Conservation (phyloP, 2,888 invertebrate genomes). For the Pecten maximus region DNA sequence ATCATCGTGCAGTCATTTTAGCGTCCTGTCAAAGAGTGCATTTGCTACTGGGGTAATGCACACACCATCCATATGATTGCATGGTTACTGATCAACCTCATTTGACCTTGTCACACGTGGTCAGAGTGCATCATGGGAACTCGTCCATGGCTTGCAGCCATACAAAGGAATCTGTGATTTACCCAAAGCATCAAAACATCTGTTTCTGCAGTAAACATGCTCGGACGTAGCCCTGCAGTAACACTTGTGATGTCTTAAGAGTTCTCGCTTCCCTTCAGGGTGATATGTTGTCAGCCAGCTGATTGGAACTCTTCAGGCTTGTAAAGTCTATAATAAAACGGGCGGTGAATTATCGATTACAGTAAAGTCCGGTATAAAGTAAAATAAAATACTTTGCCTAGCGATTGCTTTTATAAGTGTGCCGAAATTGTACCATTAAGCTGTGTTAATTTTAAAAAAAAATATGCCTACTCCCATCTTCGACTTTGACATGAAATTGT, state of each 20-base stretch:
- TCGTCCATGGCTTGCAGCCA: slow-evolving; percentile 7
- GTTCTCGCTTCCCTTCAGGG: background rate
- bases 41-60: background rate
- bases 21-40: background rate
- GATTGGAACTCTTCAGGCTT: background rate
- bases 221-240: background rate
- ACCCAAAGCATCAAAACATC: background rate
- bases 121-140: background rate
- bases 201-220: background rate
- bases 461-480: background rate
- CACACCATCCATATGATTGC: background rate
- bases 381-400: too few species aligned
- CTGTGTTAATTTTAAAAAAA: background rate
- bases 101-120: background rate
- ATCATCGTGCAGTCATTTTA: background rate
- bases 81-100: background rate
- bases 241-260: background rate
- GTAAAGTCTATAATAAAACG: background rate
- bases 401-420: background rate
- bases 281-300: background rate
- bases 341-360: background rate
- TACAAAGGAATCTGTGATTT: slow-evolving; percentile 20
- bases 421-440: background rate
- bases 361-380: too few species aligned
- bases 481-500: background rate